Percentiles rank a stretch among this genome's conserved stretches.
phyloP scores from a whole-genome alignment of 2,888 invertebrate genomes.

The Protodeltote pygarga region DNA sequence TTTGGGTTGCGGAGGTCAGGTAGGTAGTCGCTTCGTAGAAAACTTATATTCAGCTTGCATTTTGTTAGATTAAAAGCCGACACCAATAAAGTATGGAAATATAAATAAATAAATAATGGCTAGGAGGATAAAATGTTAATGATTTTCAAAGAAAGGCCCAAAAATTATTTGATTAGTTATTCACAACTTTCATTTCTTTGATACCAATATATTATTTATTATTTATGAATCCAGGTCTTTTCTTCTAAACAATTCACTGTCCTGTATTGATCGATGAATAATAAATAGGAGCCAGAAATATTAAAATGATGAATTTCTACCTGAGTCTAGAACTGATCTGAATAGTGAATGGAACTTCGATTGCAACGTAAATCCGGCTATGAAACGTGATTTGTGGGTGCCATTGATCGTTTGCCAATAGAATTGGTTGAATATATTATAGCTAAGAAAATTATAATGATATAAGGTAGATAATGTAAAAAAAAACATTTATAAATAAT shows the following conservation, averaged over 20 bases:
- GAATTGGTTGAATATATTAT: conserved; percentile 10
- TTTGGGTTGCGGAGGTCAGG: no score
- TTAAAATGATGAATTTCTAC: conserved; percentile 39
- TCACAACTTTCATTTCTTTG: no score
- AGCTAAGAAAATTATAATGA: neutral
- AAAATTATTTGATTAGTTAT: no score
- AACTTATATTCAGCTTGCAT: no score
- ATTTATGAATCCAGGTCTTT: conserved; percentile 14
- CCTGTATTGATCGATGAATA: conserved; percentile 26
- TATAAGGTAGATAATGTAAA: neutral
- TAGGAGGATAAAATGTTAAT: no score
- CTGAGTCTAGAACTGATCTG: conserved; percentile 32
- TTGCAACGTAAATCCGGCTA: conserved; percentile 26
- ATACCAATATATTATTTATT: no score
- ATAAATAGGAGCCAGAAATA: conserved; percentile 36
- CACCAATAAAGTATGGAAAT: no score
- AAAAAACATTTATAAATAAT: no score
- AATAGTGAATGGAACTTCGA: conserved; percentile 46
- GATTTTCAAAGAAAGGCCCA: no score
- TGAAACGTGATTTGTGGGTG: conserved; percentile 41
- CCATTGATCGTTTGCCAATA: conserved; percentile 26
- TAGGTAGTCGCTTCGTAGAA: no score
- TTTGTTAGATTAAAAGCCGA: no score
- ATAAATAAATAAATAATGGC: no score
- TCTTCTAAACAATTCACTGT: conserved; percentile 9